Evolutionary conservation across 2,888 invertebrate genomes (phyloP), one percentile per base, ranked within the genome.

Genomic region (Flexamia atlantica): DNA sequence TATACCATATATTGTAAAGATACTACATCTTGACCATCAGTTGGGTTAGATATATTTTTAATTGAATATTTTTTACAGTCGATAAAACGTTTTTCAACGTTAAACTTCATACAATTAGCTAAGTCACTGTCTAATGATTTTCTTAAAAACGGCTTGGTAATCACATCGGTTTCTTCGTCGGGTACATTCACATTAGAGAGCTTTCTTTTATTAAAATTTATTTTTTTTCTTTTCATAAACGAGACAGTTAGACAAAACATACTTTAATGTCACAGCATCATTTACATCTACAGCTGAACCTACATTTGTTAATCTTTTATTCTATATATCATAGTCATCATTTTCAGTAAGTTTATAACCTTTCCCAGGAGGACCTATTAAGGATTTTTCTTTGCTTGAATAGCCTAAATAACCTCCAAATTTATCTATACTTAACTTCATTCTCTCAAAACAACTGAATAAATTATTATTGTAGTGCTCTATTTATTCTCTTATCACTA

Each of bases 361-460:
- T 17, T 46, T 46, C 7, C 46, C 46, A 12, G 14, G 46, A 46
- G 46, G 46, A 12, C 46, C 46, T 7, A 12, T 3, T 46, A 3
- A 12, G n/a, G 3, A 12, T 46, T 12, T 46, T 17, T 12, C 46
- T 46, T 46, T 46, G 17, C n/a, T 12, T 17, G 7, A 12, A 46
- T 46, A 17, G 17, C 46, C 46, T 46, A 46, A 46, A 46, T 46
- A 46, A 46, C 46, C 46, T 46, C 46, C 46, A 46, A 46, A 46
- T 46, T 46, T 46, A 17, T 46, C 46, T 12, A 46, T 46, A 17
- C 46, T 46, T 46, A 12, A 46, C 46, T 46, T 4, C 46, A 46
- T 46, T 4, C 7, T 12, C 17, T 2, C n/a, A 17, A 17, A 17
- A 17, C 17, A 46, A 46, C 46, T 46, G 46, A 46, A 36, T 36